These are phyloP conservation scores for Poecile montanus DNA, from an alignment of 2,797 vertebrate genomes.

Conservation along the genomic window DNA sequence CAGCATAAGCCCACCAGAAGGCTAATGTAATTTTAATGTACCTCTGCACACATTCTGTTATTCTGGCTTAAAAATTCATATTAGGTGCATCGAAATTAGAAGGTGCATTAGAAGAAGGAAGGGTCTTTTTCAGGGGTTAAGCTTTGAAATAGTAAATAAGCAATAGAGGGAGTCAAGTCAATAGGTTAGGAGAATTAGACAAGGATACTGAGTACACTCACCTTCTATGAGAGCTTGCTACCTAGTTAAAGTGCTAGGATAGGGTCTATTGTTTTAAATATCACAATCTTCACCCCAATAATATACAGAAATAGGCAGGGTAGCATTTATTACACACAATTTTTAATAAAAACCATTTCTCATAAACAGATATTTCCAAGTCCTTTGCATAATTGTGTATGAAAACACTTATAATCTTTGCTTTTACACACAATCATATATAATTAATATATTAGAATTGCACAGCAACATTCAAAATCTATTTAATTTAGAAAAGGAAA, in stretches of 20 bases:
- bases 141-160: conserved; percentile 38
- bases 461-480: conserved; percentile 8
- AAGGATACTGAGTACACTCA: background rate
- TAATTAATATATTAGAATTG: conserved; percentile 34
- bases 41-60: background rate
- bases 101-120: background rate
- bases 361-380: conserved; percentile 52
- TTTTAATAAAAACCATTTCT: conserved; percentile 55
- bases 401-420: background rate
- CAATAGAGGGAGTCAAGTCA: background rate
- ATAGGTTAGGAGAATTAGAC: background rate
- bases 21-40: conserved; percentile 14
- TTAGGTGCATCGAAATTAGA: background rate
- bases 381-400: conserved; percentile 8
- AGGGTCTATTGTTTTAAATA: conserved; percentile 25
- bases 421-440: conserved; percentile 13
- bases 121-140: background rate
- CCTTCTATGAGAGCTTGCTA: background rate
- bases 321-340: background rate
- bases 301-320: conserved; percentile 40
- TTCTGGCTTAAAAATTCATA: conserved; percentile 8
- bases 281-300: background rate
- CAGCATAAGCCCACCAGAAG: conserved; percentile 35
- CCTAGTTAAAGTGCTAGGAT: conserved; percentile 36
- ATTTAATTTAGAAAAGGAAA: conserved; percentile 21